A percentile compares a stretch with the other conserved stretches of the same genome.
phyloP scores from a whole-genome alignment of 2,888 invertebrate species.

The Xanthia togata region DNA sequence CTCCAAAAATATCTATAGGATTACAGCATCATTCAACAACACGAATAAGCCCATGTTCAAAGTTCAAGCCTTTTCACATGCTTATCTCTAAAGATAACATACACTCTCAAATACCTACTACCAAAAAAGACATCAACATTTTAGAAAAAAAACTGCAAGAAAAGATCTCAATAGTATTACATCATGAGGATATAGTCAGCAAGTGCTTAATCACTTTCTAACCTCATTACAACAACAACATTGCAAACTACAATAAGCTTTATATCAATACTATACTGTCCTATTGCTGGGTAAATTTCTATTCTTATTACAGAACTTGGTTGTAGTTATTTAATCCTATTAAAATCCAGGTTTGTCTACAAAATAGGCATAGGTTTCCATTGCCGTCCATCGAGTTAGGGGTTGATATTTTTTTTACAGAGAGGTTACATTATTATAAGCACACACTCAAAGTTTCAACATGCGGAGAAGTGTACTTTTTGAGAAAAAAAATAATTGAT shows the following conservation, averaged over 20 bases:
- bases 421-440: too few species aligned
- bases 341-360: neutral
- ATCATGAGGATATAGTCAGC: neutral
- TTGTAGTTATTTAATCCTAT: neutral
- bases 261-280: neutral
- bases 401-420: too few species aligned
- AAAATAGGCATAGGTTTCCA: too few species aligned
- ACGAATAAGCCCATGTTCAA: conserved; percentile 6
- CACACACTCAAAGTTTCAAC: too few species aligned
- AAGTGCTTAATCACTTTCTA: neutral
- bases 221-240: neutral
- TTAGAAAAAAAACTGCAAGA: neutral
- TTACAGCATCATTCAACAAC: neutral
- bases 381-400: too few species aligned
- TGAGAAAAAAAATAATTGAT: too few species aligned
- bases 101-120: neutral
- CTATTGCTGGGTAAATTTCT: neutral
- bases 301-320: neutral
- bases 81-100: conserved; percentile 49
- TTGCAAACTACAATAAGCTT: neutral
- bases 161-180: neutral
- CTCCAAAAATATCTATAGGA: neutral
- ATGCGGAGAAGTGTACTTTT: too few species aligned
- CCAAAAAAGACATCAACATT: neutral
- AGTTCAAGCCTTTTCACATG: conserved; percentile 24